phyloP scores from a whole-genome alignment of 2,888 invertebrate species.

The Rutpela maculata region DNA sequence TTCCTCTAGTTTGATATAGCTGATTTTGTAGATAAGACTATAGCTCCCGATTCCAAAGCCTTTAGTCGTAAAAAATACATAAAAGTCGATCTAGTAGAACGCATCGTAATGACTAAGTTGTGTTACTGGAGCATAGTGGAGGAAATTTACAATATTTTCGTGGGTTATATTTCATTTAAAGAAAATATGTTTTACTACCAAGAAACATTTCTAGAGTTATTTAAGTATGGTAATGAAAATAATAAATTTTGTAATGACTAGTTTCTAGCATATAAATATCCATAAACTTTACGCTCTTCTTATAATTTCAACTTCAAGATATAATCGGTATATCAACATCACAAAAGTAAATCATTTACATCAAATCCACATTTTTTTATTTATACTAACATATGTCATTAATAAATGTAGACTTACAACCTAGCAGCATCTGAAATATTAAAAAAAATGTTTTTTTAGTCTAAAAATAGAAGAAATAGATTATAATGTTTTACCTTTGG shows the following conservation, averaged over 20 bases:
- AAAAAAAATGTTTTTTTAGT: too few relatives aligned
- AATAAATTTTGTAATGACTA: neutral
- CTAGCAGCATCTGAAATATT: too few relatives aligned
- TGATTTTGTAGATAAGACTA: conserved; percentile 62
- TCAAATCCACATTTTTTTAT: too few relatives aligned
- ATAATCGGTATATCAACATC: too few relatives aligned
- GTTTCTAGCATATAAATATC: too few relatives aligned
- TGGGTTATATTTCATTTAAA: conserved; percentile 55
- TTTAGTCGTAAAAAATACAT: conserved; percentile 68
- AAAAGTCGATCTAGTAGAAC: conserved; percentile 70
- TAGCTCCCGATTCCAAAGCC: conserved; percentile 62
- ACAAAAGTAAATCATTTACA: too few relatives aligned
- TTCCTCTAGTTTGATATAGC: conserved; percentile 59
- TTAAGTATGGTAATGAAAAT: neutral
- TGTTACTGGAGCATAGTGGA: conserved; percentile 65
- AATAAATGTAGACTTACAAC: too few relatives aligned
- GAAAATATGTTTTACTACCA: conserved; percentile 49
- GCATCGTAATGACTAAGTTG: conserved; percentile 68
- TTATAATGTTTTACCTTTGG: too few relatives aligned
- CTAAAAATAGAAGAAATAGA: too few relatives aligned
- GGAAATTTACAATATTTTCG: conserved; percentile 62
- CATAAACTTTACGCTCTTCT: too few relatives aligned
- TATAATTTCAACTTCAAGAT: too few relatives aligned
- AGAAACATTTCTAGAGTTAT: neutral
- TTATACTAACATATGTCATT: too few relatives aligned